phyloP scores from a whole-genome alignment of 2,113 vertebrate genomes.

The Mesembrinibis cayennensis region DNA sequence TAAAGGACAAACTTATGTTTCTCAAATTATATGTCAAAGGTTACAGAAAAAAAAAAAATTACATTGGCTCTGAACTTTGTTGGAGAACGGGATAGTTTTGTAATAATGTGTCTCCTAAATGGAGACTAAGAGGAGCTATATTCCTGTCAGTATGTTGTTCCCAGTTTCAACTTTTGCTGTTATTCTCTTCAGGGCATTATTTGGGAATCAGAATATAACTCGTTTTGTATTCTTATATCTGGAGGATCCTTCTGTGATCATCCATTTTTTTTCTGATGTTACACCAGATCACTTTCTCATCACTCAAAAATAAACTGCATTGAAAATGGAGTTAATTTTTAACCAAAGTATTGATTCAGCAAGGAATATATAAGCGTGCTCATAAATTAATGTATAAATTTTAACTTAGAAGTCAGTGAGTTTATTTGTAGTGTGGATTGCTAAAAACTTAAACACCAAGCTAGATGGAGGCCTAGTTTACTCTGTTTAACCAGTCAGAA shows the following conservation, averaged over 20 bases:
- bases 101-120: not conserved
- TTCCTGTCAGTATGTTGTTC: not conserved
- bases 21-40: not conserved
- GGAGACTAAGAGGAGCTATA: not conserved
- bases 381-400: not conserved
- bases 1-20: not conserved
- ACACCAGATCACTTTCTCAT: not conserved
- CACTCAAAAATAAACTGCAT: not conserved
- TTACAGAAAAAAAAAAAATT: not conserved
- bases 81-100: not conserved
- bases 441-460: not conserved
- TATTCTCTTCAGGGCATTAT: not conserved
- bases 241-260: not conserved
- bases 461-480: not conserved
- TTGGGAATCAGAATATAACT: not conserved
- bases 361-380: rapidly evolving
- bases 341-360: not conserved
- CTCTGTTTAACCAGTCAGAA: not conserved
- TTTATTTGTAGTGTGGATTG: not conserved
- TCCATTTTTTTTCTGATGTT: not conserved
- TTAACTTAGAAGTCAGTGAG: not conserved
- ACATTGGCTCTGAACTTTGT: not conserved
- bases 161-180: not conserved
- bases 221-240: not conserved
- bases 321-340: not conserved